Base-by-base conservation (phyloP, 2,888 invertebrate genomes). In the Stratiomys singularior region DNA sequence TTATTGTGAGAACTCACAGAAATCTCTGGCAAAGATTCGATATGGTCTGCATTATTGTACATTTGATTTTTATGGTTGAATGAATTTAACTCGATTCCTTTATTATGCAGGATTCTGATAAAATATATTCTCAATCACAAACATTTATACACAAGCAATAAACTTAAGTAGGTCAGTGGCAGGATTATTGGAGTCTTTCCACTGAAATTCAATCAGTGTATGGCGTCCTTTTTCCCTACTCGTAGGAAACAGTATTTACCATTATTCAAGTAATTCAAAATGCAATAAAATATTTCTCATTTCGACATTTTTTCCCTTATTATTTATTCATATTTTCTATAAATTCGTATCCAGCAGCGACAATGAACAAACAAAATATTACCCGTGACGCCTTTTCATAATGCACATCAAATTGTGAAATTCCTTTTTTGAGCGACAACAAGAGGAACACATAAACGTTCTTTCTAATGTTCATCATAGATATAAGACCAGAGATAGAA, bases 381-480 rank as follows among this genome's bases (percentile, higher is more conserved):
- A 18, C 25, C 21, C 28, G 25, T 21, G 30, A 64, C 64, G 25
- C 28, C 64, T 64, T 30, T 64, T 64, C 30, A 30, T 28, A 28
- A 64, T 4, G 28, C 64, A 64, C 28, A 64, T 64, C 28, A 64
- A 64, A 64, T 64, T 15, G 64, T 11, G 64, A 64, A 28, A 15
- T 7, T 18, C 13, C 9, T 64, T 15, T 64, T 3, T 7, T 64
- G 30, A 28, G 28, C 27, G 28, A 25, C 1, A 30, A 37, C 37
- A 37, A 37, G 9, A 37, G 37, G n/a, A 44, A 44, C 13, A 44
- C 7, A 44, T 44, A 52, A 52, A 52, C 15, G 52, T 13, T 9
- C 15, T 4, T 52, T 13, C 18, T 52, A 4, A 9, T 18, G 15
- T 13, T 52, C 52, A 52, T 13, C n/a, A 52, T 52, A 18, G 15